Percentiles rank a stretch among this genome's conserved stretches.
These are phyloP conservation scores for Latheticus oryzae DNA, from an alignment of 2,888 invertebrate genomes.

Conservation along the genomic window DNA sequence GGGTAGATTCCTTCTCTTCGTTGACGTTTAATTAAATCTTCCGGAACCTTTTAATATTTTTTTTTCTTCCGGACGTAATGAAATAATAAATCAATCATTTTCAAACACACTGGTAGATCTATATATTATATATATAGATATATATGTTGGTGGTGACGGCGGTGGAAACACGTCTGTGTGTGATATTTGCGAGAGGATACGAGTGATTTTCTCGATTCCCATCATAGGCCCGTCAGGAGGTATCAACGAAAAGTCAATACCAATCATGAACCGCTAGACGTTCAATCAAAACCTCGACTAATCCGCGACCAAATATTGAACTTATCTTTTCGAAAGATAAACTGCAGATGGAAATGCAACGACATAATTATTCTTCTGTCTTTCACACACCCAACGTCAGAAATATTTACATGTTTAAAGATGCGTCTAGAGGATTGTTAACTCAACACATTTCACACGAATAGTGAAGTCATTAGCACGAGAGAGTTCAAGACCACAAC, in stretches of 20 bases:
- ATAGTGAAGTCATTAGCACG: constrained; percentile 11
- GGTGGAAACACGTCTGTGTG: constrained; percentile 16
- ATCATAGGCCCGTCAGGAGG: constrained; percentile 41
- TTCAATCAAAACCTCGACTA: constrained; percentile 35
- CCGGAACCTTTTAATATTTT: constrained; percentile 21
- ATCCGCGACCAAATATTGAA: constrained; percentile 30
- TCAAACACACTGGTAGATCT: constrained; percentile 10
- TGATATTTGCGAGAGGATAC: constrained; percentile 22
- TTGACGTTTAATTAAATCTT: constrained; percentile 31
- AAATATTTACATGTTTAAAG: too few relatives aligned
- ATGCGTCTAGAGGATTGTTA: too few relatives aligned
- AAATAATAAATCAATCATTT: constrained; percentile 36
- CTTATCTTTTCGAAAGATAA: too few relatives aligned
- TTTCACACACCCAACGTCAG: too few relatives aligned
- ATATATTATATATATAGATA: too few relatives aligned
- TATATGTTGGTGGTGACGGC: constrained; percentile 4
- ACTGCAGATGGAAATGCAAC: too few relatives aligned
- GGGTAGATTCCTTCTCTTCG: constrained; percentile 24
- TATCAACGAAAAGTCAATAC: constrained; percentile 46
- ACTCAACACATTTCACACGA: constrained; percentile 3
- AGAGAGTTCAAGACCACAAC: constrained; percentile 9
- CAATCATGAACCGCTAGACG: constrained; percentile 43
- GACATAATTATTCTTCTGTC: too few relatives aligned
- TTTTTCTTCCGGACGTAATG: constrained; percentile 22
- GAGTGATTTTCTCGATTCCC: constrained; percentile 39